Conservation (phyloP, 2,797 vertebrate genomes). For the Phoeniculus purpureus region DNA sequence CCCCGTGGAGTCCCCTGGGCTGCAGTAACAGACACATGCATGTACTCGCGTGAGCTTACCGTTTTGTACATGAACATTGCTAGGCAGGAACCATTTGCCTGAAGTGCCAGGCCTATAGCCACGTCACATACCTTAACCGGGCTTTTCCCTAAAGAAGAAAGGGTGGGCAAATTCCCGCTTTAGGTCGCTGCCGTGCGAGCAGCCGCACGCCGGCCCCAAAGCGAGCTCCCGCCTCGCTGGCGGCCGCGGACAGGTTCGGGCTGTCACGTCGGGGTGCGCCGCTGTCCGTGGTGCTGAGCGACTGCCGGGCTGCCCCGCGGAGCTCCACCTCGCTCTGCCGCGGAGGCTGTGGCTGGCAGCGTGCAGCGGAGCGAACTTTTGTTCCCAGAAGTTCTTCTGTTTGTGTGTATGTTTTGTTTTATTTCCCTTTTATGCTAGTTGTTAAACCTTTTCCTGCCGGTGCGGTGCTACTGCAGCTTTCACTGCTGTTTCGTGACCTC, state of each 20-base stretch:
- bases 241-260: not conserved
- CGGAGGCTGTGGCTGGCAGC: not conserved
- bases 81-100: not conserved
- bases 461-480: not conserved
- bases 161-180: not conserved
- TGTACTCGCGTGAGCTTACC: rapidly evolving
- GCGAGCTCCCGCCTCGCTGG: not conserved
- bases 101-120: not conserved
- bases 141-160: rapidly evolving
- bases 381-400: rapidly evolving
- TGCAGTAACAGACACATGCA: no score
- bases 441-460: not conserved
- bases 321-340: no score
- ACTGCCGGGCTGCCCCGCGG: no score
- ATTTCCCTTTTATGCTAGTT: not conserved
- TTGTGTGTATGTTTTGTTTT: not conserved
- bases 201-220: not conserved
- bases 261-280: not conserved
- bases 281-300: slow-evolving; percentile 58
- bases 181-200: not conserved
- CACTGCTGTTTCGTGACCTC: not conserved
- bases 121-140: rapidly evolving
- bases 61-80: rapidly evolving
- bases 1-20: no score
- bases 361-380: rapidly evolving